Evolutionary conservation across 1,140 invertebrate genomes (phyloP).

Genomic region (Teleogryllus occipitalis): DNA sequence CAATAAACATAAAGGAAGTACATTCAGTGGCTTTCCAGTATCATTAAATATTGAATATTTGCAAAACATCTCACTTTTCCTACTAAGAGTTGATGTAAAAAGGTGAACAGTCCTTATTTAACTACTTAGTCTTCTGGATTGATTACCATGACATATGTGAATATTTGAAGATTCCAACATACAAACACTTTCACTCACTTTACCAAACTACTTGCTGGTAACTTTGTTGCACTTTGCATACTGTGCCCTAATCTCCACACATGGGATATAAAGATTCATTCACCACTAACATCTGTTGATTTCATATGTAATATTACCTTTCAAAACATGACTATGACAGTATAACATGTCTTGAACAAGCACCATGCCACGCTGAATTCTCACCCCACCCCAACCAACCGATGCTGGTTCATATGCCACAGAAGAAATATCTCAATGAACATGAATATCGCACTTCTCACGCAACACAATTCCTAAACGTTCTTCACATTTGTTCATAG

Average conservation of each 20-base stretch:
- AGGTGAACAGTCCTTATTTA: background rate
- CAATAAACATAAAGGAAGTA: background rate
- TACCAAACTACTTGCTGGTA: background rate
- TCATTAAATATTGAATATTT: background rate
- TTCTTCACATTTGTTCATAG: background rate
- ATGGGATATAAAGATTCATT: no score
- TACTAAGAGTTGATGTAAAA: background rate
- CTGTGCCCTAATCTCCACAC: no score
- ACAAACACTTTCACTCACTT: background rate
- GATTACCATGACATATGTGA: background rate
- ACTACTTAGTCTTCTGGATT: background rate
- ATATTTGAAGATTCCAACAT: background rate
- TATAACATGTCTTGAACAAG: background rate
- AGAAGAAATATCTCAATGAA: background rate
- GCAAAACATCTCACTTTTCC: background rate
- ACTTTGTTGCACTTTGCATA: background rate
- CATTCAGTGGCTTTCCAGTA: background rate
- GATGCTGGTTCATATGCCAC: background rate
- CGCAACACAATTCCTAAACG: background rate
- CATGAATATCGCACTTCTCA: background rate
- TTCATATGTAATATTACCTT: no score
- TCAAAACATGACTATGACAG: background rate
- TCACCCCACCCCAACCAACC: background rate
- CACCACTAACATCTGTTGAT: no score
- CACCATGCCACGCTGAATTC: background rate